These are phyloP conservation scores for Pogonomyrmex californicus DNA, from an alignment of 1,140 invertebrate genomes.

Conservation along the genomic window DNA sequence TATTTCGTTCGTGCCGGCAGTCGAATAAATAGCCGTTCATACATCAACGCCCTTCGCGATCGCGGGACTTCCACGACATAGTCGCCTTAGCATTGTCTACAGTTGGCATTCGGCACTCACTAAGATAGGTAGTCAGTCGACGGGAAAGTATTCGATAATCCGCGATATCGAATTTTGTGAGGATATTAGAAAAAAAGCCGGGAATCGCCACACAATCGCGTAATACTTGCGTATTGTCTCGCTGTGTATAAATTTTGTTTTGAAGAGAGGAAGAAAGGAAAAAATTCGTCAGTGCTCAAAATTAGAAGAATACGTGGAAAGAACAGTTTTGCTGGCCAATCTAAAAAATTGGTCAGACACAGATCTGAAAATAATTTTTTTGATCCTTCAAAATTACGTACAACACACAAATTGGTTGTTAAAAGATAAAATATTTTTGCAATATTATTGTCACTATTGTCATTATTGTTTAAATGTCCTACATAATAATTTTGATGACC, in stretches of 20 bases:
- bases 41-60: conserved; percentile 78
- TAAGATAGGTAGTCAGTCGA: background rate
- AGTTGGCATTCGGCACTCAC: conserved; percentile 43
- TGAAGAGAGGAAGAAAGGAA: background rate
- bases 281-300: background rate
- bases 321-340: no score
- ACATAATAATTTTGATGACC: no score
- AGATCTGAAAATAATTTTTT: background rate
- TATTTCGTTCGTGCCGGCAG: conserved; percentile 79
- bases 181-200: background rate
- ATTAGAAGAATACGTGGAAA: conserved; percentile 4
- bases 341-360: no score
- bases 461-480: no score
- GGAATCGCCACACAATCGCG: conserved; percentile 13
- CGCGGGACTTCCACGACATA: conserved; percentile 58
- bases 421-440: no score
- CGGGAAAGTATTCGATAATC: background rate
- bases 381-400: background rate
- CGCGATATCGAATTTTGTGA: background rate
- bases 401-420: no score
- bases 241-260: conserved; percentile 22
- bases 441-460: no score
- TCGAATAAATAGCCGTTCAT: conserved; percentile 81
- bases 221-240: conserved; percentile 1
- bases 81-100: conserved; percentile 70